Evolutionary conservation across 2,113 vertebrate species (phyloP).

Genomic region (Cyanocitta stelleri): DNA sequence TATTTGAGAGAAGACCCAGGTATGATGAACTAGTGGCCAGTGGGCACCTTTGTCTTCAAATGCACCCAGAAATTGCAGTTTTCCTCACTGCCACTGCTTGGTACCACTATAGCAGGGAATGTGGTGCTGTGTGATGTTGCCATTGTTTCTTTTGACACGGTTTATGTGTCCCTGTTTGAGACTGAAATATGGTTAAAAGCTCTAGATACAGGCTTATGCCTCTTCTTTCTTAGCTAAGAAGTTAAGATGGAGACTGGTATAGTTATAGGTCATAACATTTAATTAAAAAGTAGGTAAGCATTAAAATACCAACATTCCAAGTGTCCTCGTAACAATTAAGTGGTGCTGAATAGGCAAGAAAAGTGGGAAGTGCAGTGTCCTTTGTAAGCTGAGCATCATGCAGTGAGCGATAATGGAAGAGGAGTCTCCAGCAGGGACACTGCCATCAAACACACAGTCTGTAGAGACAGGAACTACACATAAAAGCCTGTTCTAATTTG

Average conservation of each 20-base stretch:
- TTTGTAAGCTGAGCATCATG: conserved; percentile 14
- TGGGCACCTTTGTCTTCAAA: not conserved
- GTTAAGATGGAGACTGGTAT: not conserved
- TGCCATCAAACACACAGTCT: not conserved
- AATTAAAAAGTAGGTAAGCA: not conserved
- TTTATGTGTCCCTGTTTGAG: not conserved
- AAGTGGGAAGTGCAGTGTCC: not conserved
- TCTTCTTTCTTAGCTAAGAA: not conserved
- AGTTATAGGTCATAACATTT: not conserved
- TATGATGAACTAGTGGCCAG: not conserved
- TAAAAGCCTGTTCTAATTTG: conserved; percentile 36
- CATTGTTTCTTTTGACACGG: not conserved
- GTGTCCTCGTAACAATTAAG: not conserved
- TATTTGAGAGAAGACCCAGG: not conserved
- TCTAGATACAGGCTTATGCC: not conserved
- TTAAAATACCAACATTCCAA: not conserved
- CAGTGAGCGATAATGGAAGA: conserved; percentile 16
- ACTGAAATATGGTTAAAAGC: not conserved
- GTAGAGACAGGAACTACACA: not conserved
- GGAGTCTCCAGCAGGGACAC: not conserved
- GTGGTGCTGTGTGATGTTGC: not conserved
- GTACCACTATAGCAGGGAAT: not conserved
- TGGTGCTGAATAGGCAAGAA: not conserved
- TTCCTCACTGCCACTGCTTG: not conserved
- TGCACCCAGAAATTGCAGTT: not conserved